phyloP scores from a whole-genome alignment of 2,797 vertebrate species.

The Neopelma chrysocephalum region DNA sequence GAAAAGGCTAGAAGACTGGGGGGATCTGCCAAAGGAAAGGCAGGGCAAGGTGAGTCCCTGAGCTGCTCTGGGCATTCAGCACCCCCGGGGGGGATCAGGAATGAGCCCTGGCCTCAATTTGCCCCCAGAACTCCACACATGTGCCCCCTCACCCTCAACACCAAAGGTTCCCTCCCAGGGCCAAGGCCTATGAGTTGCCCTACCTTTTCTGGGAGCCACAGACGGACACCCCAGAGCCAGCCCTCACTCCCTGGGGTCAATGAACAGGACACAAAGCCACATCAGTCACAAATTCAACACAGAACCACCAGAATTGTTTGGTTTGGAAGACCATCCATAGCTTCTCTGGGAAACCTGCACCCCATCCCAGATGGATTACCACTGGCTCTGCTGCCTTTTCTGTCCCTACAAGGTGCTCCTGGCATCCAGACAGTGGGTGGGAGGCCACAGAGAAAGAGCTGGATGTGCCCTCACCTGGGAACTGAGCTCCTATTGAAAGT shows the following conservation, averaged over 20 bases:
- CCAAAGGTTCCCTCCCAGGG: neutral
- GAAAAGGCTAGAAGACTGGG: rapidly evolving
- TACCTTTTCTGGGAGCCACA: neutral
- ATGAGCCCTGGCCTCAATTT: neutral
- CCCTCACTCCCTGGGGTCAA: neutral
- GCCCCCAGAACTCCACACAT: rapidly evolving
- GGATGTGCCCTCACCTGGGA: neutral
- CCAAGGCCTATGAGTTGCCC: neutral
- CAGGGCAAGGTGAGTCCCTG: neutral
- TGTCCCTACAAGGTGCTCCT: rapidly evolving
- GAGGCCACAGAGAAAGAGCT: neutral
- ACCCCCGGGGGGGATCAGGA: neutral
- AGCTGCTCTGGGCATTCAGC: neutral
- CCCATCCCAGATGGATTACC: neutral
- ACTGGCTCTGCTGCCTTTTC: neutral
- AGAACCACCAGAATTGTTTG: neutral
- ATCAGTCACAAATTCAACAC: neutral
- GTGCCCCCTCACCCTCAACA: neutral
- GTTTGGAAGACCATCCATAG: neutral
- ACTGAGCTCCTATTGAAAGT: neutral
- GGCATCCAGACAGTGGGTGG: rapidly evolving
- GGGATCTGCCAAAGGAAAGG: neutral
- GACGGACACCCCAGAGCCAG: neutral
- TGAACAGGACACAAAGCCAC: neutral
- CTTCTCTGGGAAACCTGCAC: neutral